Conservation (phyloP, 2,888 invertebrate species). For the Unio delphinus region DNA sequence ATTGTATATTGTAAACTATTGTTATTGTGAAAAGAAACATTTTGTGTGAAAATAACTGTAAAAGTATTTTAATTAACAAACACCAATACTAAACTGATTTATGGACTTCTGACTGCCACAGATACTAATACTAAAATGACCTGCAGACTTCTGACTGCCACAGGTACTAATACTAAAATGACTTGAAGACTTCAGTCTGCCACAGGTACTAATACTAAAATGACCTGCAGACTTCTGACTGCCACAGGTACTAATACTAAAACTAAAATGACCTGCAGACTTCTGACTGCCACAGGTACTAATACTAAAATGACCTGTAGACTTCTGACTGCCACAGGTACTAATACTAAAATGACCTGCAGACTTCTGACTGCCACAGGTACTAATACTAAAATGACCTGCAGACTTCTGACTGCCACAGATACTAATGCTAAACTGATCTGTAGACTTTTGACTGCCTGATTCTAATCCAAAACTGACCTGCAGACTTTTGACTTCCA, state of each 20-base stretch:
- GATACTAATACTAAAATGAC: constrained; percentile 8
- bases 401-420: constrained; percentile 33
- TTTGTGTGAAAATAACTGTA: no score
- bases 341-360: constrained; percentile 19
- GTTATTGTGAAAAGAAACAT: not conserved
- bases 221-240: constrained; percentile 37
- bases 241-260: constrained; percentile 3
- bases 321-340: constrained; percentile 26
- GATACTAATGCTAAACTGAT: constrained; percentile 9
- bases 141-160: constrained; percentile 33
- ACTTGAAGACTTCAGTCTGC: no score
- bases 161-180: not conserved
- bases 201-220: not conserved
- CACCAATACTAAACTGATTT: constrained; percentile 10
- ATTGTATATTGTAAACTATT: not conserved
- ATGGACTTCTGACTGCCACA: constrained; percentile 32
- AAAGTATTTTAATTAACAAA: no score
- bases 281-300: constrained; percentile 23
- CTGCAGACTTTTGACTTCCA: constrained; percentile 34
- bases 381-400: constrained; percentile 12
- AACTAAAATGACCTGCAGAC: constrained; percentile 23
- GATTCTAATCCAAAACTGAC: constrained; percentile 7
- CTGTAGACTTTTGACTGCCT: constrained; percentile 32
- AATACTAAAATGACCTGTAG: constrained; percentile 20
- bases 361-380: constrained; percentile 28